Conservation (phyloP, 64 coral and sea anemone species). For the Pocillopora damicornis region DNA sequence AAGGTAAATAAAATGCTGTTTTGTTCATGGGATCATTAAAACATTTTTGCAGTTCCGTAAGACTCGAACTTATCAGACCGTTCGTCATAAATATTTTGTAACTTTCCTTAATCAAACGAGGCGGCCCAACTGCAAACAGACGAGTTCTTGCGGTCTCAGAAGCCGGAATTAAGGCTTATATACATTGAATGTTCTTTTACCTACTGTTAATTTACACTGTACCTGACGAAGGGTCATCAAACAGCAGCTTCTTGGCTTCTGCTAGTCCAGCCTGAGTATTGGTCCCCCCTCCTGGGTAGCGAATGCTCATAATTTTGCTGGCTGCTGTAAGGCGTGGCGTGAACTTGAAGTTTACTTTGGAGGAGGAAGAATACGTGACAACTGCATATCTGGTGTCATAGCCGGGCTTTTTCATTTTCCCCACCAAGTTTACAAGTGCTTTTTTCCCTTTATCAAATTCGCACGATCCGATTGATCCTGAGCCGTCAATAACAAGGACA, state of each 20-base stretch:
- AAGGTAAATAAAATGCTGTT: too few species aligned
- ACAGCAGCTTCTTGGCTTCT: slow-evolving; percentile 25
- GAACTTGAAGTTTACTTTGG: slow-evolving; percentile 11
- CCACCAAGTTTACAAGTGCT: slow-evolving; percentile 7
- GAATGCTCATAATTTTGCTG: background rate
- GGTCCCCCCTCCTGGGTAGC: background rate
- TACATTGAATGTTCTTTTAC: too few species aligned
- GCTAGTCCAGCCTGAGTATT: slow-evolving; percentile 28
- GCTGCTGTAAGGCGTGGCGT: background rate
- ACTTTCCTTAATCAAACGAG: too few species aligned
- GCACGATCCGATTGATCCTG: slow-evolving; percentile 3
- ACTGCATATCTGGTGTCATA: slow-evolving; percentile 21
- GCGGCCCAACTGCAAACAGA: too few species aligned
- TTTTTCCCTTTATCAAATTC: slow-evolving; percentile 37
- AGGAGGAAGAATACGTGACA: background rate
- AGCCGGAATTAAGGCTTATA: too few species aligned
- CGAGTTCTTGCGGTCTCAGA: too few species aligned
- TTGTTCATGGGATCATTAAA: too few species aligned
- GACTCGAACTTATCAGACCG: too few species aligned
- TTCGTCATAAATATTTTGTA: too few species aligned
- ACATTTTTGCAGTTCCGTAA: too few species aligned
- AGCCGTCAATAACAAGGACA: slow-evolving; percentile 38
- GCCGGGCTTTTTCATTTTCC: background rate
- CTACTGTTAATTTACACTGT: too few species aligned
- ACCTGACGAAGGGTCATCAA: slow-evolving; percentile 21